Conservation (phyloP, 1,140 invertebrate species). For the Brachionus asplanchnoidis region DNA sequence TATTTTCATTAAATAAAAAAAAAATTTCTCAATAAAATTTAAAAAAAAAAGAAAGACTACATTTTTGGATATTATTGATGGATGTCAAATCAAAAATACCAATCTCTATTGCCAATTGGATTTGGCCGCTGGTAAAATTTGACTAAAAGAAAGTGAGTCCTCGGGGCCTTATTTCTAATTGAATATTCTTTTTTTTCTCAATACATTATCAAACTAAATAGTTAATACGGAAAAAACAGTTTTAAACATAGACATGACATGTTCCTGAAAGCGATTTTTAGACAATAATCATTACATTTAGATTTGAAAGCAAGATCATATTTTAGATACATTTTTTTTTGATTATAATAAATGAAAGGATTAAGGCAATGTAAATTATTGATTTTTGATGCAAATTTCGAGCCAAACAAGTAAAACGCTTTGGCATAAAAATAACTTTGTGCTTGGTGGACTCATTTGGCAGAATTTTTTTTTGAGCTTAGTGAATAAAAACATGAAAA, state of each 20-base stretch:
- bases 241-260: neutral
- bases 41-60: too few species aligned
- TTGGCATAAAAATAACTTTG: neutral
- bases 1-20: too few species aligned
- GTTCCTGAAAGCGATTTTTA: constrained; percentile 1
- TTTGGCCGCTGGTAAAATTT: too few species aligned
- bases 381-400: neutral
- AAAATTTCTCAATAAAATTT: too few species aligned
- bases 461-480: neutral
- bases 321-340: neutral
- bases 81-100: too few species aligned
- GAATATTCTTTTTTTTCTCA: neutral
- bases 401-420: neutral
- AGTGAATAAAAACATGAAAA: neutral
- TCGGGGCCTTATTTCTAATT: neutral
- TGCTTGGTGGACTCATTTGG: neutral
- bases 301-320: neutral
- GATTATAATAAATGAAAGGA: neutral
- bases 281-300: neutral
- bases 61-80: too few species aligned
- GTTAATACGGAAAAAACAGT: neutral
- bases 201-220: neutral
- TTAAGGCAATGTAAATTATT: neutral
- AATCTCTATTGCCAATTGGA: too few species aligned
- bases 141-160: neutral